Conservation (phyloP, 2,888 invertebrate species). For the Epinotia brunnichana region DNA sequence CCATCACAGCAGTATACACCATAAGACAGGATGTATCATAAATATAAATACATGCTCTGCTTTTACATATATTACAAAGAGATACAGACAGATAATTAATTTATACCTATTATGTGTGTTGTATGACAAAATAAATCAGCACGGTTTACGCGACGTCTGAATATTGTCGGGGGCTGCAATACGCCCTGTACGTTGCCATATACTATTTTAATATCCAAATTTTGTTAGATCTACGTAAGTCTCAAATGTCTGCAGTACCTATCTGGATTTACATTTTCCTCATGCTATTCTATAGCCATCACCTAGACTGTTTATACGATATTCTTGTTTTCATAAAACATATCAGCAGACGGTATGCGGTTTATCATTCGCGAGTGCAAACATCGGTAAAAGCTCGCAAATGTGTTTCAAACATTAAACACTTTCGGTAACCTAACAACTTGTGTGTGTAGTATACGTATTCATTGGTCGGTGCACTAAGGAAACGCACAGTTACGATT, state of each 20-base stretch:
- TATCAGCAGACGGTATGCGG: constrained; percentile 63
- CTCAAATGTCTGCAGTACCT: neutral
- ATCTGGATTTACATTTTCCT: neutral
- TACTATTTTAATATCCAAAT: too few species aligned
- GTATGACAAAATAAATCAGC: too few species aligned
- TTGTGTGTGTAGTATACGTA: neutral
- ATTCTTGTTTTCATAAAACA: constrained; percentile 64
- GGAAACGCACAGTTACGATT: constrained; percentile 50
- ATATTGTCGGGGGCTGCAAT: too few species aligned
- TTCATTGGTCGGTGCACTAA: constrained; percentile 26
- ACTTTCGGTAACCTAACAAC: constrained; percentile 47
- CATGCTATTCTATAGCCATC: constrained; percentile 3
- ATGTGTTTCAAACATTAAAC: constrained; percentile 61
- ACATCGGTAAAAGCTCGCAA: constrained; percentile 61
- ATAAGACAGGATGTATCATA: neutral
- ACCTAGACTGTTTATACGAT: constrained; percentile 12
- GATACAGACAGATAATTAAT: neutral
- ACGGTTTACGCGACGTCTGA: too few species aligned
- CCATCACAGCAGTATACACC: neutral
- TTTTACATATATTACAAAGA: neutral
- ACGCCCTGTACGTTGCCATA: too few species aligned
- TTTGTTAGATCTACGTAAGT: neutral
- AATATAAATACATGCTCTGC: neutral
- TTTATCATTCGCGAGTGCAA: constrained; percentile 73
- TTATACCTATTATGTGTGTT: too few species aligned